Conservation (phyloP, 53 echinoderm and acorn worm genomes). For the Echinarachnius parma region DNA sequence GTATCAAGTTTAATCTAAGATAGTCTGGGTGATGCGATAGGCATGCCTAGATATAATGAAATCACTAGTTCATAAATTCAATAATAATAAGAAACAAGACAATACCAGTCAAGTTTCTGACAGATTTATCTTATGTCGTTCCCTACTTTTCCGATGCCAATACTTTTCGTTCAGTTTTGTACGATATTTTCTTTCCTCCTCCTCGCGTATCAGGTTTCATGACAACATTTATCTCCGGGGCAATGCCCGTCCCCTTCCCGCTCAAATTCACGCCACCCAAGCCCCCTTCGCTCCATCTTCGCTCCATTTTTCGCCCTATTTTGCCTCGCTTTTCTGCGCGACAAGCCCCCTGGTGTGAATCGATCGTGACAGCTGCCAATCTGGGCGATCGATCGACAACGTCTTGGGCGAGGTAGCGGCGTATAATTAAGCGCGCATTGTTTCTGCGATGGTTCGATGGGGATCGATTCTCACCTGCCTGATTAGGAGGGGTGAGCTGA, state of each 20-base stretch:
- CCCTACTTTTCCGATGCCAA: too few species aligned
- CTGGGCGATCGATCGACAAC: conserved; percentile 33
- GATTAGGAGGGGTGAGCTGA: conserved; percentile 38
- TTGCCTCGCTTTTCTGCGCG: conserved; percentile 11
- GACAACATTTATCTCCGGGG: conserved; percentile 46
- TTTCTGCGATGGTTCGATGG: conserved; percentile 34
- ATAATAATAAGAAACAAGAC: not conserved
- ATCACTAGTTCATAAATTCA: too few species aligned
- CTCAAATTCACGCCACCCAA: conserved; percentile 32
- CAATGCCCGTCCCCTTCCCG: conserved; percentile 29
- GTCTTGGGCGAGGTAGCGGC: conserved; percentile 27
- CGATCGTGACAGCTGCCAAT: conserved; percentile 46
- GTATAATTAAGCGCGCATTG: conserved; percentile 51
- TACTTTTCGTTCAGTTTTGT: too few species aligned
- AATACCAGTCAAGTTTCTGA: conserved; percentile 2
- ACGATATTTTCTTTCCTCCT: conserved; percentile 20
- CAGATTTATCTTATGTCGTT: conserved; percentile 23
- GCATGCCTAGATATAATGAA: too few species aligned
- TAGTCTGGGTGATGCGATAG: too few species aligned
- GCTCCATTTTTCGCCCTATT: not conserved
- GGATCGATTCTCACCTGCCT: conserved; percentile 36
- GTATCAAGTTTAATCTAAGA: too few species aligned
- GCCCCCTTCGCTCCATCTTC: conserved; percentile 1
- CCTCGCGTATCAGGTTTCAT: conserved; percentile 17
- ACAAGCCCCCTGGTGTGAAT: conserved; percentile 39